Evolutionary conservation across 1,140 invertebrate species (phyloP).

Genomic region (Diachasmimorpha longicaudata): DNA sequence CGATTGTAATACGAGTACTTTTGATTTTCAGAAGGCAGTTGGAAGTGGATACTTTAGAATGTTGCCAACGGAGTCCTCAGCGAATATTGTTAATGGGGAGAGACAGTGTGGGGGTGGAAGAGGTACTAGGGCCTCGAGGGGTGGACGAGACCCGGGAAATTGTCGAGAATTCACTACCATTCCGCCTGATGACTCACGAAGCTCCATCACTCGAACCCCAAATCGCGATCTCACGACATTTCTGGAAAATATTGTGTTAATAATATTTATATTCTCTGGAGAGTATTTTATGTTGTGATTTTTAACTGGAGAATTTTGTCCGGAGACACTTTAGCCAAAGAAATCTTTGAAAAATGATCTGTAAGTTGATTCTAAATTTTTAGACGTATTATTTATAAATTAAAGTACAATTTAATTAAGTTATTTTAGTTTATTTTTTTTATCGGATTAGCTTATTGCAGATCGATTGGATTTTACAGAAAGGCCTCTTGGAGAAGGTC

Average conservation of each 20-base stretch:
- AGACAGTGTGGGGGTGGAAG: conserved; percentile 48
- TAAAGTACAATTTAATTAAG: too few relatives aligned
- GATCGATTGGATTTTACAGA: too few relatives aligned
- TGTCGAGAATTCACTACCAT: conserved; percentile 57
- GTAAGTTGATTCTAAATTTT: too few relatives aligned
- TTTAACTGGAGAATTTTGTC: too few relatives aligned
- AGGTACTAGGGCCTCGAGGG: conserved; percentile 52
- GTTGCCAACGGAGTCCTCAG: conserved; percentile 60
- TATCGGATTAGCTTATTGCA: too few relatives aligned
- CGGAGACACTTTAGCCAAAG: too few relatives aligned
- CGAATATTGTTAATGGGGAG: conserved; percentile 50
- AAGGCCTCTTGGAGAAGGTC: too few relatives aligned
- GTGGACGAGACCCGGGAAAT: conserved; percentile 53
- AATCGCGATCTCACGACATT: conserved; percentile 63
- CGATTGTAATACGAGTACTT: neutral
- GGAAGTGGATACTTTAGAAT: conserved; percentile 59
- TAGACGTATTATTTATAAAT: too few relatives aligned
- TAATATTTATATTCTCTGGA: too few relatives aligned
- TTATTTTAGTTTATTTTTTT: too few relatives aligned
- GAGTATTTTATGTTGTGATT: too few relatives aligned
- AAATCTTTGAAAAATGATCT: too few relatives aligned
- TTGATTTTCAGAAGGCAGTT: conserved; percentile 49
- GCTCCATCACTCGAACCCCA: conserved; percentile 67
- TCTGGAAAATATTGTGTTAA: conserved; percentile 42
- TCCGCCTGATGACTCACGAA: conserved; percentile 59